Base-by-base conservation (phyloP, 2,797 vertebrate genomes). In the Pagetopsis macropterus region DNA sequence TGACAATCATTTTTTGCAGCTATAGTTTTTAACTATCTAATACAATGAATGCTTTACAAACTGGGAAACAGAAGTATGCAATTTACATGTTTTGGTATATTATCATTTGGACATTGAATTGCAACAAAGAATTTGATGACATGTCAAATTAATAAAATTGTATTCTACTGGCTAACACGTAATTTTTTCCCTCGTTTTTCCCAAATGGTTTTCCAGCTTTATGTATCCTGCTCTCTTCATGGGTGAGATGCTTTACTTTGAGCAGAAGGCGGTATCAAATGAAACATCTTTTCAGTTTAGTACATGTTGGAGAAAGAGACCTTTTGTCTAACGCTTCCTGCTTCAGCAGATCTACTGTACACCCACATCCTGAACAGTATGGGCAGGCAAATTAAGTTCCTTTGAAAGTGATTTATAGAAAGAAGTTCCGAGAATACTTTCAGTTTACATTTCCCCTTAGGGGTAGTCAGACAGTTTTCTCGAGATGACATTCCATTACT, bases 11-110 rank as follows among this genome's bases (percentile, higher is more conserved):
- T 6, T 41, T 15, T 21, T 58, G 13, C 62, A 48, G 43, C 44
- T 68, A 5, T 10, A 54, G 16, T 55, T 55, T 70, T 23, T 33
- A 60, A 15, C 54, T 8, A 31, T 57, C 11, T 44, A 15, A 55
- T 44, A 49, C 33, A 44, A 37, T 1, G 3, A 57, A 51, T 19
- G 16, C 61, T 41, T 40, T 15, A 5, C 10, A 55, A 50, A 50
- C 15, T 37, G 33, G 50, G 62, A 50, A 79, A 71, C 14, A 43
- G 27, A 50, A n/a, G 5, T 41, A 0, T n/a, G 4, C 1, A 7
- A 17, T 19, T 11, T 41, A 15, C 8, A 66, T 62, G 70, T 68
- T 75, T 68, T 55, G 66, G 67, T 71, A 56, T 67, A 63, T 11
- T 3, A 62, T 9, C 3, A 3, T 19, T 51, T 12, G 23, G 3